Conservation (phyloP, 2,888 invertebrate species). For the Macrophya annulata region DNA sequence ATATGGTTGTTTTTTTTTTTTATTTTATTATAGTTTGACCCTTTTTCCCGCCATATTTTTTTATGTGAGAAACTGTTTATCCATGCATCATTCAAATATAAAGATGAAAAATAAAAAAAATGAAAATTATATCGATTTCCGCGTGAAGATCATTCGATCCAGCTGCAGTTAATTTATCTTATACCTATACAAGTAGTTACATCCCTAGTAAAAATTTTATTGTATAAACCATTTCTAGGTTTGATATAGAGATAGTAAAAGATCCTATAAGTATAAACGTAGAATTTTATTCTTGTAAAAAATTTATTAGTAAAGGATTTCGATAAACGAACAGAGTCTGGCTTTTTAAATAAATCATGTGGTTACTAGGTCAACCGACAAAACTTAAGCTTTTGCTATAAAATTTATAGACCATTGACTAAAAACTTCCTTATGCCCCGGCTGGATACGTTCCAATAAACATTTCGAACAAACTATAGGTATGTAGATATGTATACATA, state of each 20-base stretch:
- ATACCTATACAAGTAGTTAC: background rate
- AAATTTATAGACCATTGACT: conserved; percentile 32
- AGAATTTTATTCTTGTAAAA: conserved; percentile 6
- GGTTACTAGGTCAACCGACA: conserved; percentile 33
- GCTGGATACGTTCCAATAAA: conserved; percentile 39
- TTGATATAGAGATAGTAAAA: background rate
- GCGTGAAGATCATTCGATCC: background rate
- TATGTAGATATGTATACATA: background rate
- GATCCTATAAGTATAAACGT: background rate
- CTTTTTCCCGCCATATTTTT: background rate
- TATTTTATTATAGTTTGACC: background rate
- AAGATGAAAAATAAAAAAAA: background rate
- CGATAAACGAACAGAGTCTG: background rate
- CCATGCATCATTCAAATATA: background rate
- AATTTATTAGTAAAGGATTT: background rate
- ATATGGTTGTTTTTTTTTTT: too few species aligned
- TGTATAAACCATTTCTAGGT: background rate
- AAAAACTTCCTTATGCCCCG: conserved; percentile 30
- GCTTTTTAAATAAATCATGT: conserved; percentile 18
- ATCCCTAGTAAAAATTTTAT: background rate
- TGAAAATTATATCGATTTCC: background rate
- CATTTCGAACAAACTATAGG: background rate
- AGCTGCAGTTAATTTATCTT: background rate
- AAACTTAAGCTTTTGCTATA: conserved; percentile 6
- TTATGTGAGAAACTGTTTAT: background rate